Evolutionary conservation across 1,140 invertebrate genomes (phyloP), one percentile per base, ranked within the genome.

Genomic region (Brachionus koreanus): DNA sequence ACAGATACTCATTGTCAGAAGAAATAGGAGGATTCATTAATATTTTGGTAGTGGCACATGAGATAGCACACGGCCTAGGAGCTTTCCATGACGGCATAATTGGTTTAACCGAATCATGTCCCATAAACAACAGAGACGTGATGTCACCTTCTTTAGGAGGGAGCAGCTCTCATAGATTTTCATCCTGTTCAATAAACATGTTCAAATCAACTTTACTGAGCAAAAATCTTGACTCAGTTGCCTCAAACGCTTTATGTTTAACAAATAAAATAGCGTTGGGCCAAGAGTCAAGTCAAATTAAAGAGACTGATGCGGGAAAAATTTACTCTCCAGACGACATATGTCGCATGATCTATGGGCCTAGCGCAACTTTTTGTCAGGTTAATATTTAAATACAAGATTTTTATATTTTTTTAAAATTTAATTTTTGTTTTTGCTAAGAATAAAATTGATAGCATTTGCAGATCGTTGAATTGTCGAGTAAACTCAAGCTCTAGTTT

Each of bases 1-100:
- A 37, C 16, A 57, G 42, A 12, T 79, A 61, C 57, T 79, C 76
- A 2, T 35, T 79, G 19, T 25, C 16, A 12, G 76, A 79, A 61
- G 76, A 79, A 42, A 39, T 37, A 12, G 76, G 76, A 61, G 49
- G 49, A 4, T 79, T 79, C 9, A 43, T 23, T 12, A 79, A 42
- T 13, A 6, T 79, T 65, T 25, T 79, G 12, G 49, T 79, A 16
- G 16, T 79, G 5, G 76, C 76, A 61, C 76, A 79, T 61, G 76
- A 79, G 42, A 61, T 79, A 1, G 76, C 33, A 2, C 76, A 79
- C 16, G 39, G 49, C 3, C 16, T 79, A 29, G 76, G 76, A 1
- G 19, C 76, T 12, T 61, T 61, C 61, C 76, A 79, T 43, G 76
- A 79, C n/a, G 76, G 76, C 7, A 35, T 42, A 7, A 43, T 39